Base-by-base conservation (phyloP, 2,797 vertebrate species). In the Rhinoraja longicauda region DNA sequence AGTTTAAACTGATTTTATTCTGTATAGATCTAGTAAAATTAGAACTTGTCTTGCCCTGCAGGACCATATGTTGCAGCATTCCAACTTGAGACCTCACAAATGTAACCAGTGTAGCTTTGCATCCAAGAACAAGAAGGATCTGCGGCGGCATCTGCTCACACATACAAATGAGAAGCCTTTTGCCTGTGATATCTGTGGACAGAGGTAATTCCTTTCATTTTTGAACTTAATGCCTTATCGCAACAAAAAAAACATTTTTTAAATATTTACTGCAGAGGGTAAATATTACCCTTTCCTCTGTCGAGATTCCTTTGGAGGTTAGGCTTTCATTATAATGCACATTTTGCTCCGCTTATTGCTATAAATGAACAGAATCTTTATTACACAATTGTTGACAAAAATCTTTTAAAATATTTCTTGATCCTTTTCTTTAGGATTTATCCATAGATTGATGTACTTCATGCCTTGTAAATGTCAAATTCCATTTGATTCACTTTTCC, bases 161-260 rank as follows among this genome's bases (percentile, higher is more conserved):
- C 99, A 99, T 96, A 99, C 99, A 95, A 99, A 99, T 0, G 99
- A 99, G 96, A 99, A 99, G 95, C 99, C 99, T 21, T 99, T 99
- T 0, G 95, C 96, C 0, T 99, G 99, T 94, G 97, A 97, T 94
- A 94, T 99, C 93, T 99, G 99, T 53, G 98, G 98, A 84, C 99
- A 99, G 95, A 99, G 98, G 99, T 99, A 93, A 78, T 12, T 39
- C 21, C 24, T 73, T 91, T 36, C 4, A 10, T 39, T 13, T 32
- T 24, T 72, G 4, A 21, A 24, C 21, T 91, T 72, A 3, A 26
- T 7, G 32, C 29, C 62, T 32, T 19, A 53, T 64, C 70, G 73
- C 21, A 62, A 1, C 84, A 64, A 62, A 8, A 7, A 88, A 64
- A 32, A 32, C 6, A 64, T 67, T 67, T 1, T 24, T 72, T 72